Evolutionary conservation across 1,140 invertebrate genomes (phyloP).

Genomic region (Glossosoma conforme): DNA sequence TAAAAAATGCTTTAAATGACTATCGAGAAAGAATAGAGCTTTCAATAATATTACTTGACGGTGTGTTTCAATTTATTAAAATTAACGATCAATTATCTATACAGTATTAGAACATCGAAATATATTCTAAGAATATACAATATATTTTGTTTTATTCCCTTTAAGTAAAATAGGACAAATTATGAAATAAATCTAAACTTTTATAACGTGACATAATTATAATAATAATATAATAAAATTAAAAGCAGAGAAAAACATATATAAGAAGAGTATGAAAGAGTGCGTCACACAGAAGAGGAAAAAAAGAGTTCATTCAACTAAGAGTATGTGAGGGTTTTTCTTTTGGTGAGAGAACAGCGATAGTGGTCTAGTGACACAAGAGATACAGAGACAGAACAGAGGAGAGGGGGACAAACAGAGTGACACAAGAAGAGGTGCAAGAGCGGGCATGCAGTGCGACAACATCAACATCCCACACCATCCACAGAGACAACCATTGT

Average conservation of each 20-base stretch:
- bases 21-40: no score
- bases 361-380: conserved; percentile 8
- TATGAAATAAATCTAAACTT: no score
- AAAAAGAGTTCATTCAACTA: conserved; percentile 10
- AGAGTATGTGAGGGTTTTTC: conserved; percentile 1
- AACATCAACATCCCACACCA: not conserved
- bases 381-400: conserved; percentile 10
- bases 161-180: no score
- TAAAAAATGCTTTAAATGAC: no score
- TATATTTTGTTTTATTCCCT: no score
- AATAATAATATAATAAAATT: not conserved
- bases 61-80: no score
- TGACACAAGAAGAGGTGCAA: not conserved
- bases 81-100: no score
- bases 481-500: not conserved
- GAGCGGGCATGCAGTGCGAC: not conserved
- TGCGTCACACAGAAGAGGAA: not conserved
- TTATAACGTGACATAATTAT: no score
- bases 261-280: not conserved
- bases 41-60: no score
- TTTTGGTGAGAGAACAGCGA: conserved; percentile 5
- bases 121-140: no score
- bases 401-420: not conserved
- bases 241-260: not conserved
- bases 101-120: no score